Conservation (phyloP, 2,888 invertebrate species). For the Apodemia mormo region DNA sequence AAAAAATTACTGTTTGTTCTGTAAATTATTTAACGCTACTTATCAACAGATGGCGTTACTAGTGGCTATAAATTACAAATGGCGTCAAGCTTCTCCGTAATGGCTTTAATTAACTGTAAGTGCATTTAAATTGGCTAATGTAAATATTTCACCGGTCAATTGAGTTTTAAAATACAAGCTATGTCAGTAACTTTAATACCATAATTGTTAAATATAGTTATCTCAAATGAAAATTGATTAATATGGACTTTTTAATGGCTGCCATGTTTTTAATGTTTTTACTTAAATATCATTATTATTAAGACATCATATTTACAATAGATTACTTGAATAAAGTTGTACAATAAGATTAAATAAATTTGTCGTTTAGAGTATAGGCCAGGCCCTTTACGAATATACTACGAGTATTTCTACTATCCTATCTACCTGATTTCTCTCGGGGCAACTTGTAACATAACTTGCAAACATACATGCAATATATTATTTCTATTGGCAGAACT, state of each 20-base stretch:
- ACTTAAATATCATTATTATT: conserved; percentile 1
- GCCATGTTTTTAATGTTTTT: not conserved
- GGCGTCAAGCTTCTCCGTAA: conserved; percentile 40
- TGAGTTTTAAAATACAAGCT: conserved; percentile 30
- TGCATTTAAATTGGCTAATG: conserved; percentile 46
- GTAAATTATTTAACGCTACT: conserved; percentile 48
- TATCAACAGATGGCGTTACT: conserved; percentile 59
- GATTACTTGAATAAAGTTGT: not conserved
- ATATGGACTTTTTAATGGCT: conserved; percentile 1
- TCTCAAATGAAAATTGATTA: conserved; percentile 18
- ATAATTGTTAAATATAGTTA: conserved; percentile 16
- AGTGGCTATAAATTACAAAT: conserved; percentile 27
- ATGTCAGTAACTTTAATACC: conserved; percentile 20
- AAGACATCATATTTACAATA: not conserved
- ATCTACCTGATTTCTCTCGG: too few species aligned
- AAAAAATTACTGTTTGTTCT: not conserved
- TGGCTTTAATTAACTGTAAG: conserved; percentile 57
- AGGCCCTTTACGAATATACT: too few species aligned
- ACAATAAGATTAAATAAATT: not conserved
- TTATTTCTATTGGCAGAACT: too few species aligned
- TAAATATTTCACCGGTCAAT: conserved; percentile 38
- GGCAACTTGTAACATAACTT: too few species aligned
- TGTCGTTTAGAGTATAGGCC: too few species aligned
- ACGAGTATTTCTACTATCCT: too few species aligned
- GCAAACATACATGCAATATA: too few species aligned